Conservation (phyloP, 2,888 invertebrate species). For the Anoncus sp. region DNA sequence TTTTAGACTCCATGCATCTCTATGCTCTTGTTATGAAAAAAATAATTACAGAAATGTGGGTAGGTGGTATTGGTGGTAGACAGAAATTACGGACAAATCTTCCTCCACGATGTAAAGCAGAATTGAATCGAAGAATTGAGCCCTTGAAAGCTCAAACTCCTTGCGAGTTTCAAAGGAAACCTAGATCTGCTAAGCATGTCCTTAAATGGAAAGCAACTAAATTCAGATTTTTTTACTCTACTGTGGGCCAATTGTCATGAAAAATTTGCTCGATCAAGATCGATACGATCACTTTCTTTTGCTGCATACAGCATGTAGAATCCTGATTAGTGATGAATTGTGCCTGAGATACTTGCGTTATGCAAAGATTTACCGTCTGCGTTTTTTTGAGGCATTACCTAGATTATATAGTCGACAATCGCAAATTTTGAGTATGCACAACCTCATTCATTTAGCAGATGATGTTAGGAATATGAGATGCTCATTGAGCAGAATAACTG, state of each 20-base stretch:
- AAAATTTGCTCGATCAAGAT: conserved; percentile 28
- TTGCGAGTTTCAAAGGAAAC: not conserved
- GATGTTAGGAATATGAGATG: conserved; percentile 45
- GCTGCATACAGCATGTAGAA: conserved; percentile 30
- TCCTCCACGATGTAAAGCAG: too few species aligned
- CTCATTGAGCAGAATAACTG: not conserved
- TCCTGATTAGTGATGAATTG: not conserved
- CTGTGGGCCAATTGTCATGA: conserved; percentile 50
- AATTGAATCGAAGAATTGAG: too few species aligned
- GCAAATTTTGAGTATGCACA: not conserved
- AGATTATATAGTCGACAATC: conserved; percentile 18
- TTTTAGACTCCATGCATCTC: too few species aligned
- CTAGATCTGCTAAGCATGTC: not conserved
- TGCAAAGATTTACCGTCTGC: conserved; percentile 37
- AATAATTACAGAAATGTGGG: too few species aligned
- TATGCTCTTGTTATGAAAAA: too few species aligned
- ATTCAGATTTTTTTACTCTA: conserved; percentile 49
- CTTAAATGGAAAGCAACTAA: conserved; percentile 50
- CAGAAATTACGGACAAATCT: too few species aligned
- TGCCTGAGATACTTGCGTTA: too few species aligned
- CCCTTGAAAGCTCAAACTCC: not conserved
- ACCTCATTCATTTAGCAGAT: conserved; percentile 57
- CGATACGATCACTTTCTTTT: conserved; percentile 57
- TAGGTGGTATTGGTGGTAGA: too few species aligned
- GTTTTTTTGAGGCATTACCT: conserved; percentile 14